These are phyloP conservation scores for Myrmecophaga tridactyla DNA, from an alignment of 2,113 vertebrate species.

Conservation along the genomic window DNA sequence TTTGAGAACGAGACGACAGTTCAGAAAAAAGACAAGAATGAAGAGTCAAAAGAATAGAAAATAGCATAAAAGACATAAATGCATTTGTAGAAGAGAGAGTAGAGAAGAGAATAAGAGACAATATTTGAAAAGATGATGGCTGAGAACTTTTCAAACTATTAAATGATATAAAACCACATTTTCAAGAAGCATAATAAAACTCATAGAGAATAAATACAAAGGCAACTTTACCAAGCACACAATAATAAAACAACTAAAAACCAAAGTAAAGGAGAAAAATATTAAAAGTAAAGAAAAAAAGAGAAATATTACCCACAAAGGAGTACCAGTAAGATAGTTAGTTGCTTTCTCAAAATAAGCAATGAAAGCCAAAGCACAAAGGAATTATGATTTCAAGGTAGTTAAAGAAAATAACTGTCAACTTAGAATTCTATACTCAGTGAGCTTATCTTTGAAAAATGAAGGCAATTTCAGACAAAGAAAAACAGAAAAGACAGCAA, in stretches of 20 bases:
- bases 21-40: neutral
- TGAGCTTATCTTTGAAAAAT: neutral
- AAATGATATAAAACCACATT: neutral
- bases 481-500: neutral
- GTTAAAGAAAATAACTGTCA: too few species aligned
- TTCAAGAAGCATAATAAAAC: neutral
- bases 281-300: neutral
- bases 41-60: neutral
- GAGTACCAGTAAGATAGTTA: neutral
- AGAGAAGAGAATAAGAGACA: neutral
- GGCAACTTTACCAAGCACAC: neutral
- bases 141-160: neutral
- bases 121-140: neutral
- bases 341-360: conserved; percentile 4
- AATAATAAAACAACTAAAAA: neutral
- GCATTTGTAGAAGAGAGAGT: neutral
- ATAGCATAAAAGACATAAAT: neutral
- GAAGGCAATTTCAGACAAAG: neutral
- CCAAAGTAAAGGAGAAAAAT: neutral
- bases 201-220: neutral
- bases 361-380: neutral
- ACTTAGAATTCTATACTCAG: neutral
- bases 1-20: neutral
- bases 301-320: neutral
- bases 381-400: neutral